These are phyloP conservation scores for Hemicordylus capensis DNA, from an alignment of 2,113 vertebrate species.

Conservation along the genomic window DNA sequence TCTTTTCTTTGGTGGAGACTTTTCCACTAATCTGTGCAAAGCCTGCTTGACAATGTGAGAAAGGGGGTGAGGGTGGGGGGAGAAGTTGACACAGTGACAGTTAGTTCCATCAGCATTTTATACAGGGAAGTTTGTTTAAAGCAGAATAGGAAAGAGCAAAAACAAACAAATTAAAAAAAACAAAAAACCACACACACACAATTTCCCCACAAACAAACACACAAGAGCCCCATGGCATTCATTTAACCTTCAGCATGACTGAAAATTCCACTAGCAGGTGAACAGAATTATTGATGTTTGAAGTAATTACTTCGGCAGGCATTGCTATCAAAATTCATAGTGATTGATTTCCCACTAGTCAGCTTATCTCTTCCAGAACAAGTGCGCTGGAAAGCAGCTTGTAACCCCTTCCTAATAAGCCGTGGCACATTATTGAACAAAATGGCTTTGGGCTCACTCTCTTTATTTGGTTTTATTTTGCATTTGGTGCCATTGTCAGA, in stretches of 20 bases:
- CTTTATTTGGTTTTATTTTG: slow-evolving; percentile 59
- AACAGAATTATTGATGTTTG: slow-evolving; percentile 68
- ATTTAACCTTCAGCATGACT: slow-evolving; percentile 60
- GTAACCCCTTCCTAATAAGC: slow-evolving; percentile 72
- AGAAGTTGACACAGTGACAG: slow-evolving; percentile 27
- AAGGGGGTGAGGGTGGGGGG: slow-evolving; percentile 21
- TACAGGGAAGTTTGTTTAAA: slow-evolving; percentile 4
- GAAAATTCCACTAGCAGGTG: slow-evolving; percentile 57
- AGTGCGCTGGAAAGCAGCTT: slow-evolving; percentile 64
- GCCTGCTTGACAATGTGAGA: slow-evolving; percentile 36
- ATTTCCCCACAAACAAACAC: slow-evolving; percentile 12
- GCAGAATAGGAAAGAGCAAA: slow-evolving; percentile 33
- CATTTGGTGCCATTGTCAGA: slow-evolving; percentile 55
- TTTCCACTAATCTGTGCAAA: slow-evolving; percentile 43
- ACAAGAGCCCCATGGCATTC: slow-evolving; percentile 36
- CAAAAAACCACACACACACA: slow-evolving; percentile 4
- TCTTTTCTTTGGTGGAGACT: slow-evolving; percentile 20
- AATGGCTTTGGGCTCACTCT: slow-evolving; percentile 39
- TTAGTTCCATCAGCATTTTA: slow-evolving; percentile 44
- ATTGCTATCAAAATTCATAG: slow-evolving; percentile 70
- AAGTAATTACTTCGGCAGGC: slow-evolving; percentile 67
- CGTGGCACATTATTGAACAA: slow-evolving; percentile 57
- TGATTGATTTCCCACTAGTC: slow-evolving; percentile 71
- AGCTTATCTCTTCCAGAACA: slow-evolving; percentile 69
- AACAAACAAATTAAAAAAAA: slow-evolving; percentile 47